Evolutionary conservation across 2,888 invertebrate genomes (phyloP), one percentile per base, ranked within the genome.

Genomic region (Parnassius smintheus): DNA sequence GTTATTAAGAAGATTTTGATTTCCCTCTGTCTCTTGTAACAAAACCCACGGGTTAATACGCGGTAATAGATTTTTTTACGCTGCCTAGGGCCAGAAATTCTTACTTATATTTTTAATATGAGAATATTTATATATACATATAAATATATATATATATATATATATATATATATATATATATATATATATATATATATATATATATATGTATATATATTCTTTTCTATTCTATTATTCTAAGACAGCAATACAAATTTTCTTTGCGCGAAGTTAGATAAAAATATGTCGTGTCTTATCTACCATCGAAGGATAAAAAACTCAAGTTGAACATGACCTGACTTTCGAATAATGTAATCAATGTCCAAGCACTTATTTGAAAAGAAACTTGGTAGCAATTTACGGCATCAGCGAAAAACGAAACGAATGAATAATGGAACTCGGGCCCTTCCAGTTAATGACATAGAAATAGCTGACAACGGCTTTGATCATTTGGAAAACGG

Each of bases 271-370:
- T 45, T 12, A 12, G 12, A 45, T 2, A 44, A 9, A 45, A 45
- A 45, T 45, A n/a, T 46, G 4, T 2, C 7, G 12, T n/a, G 0
- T 11, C 46, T 46, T 46, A 46, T 49, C 13, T 49, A 8, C 9
- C 7, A 18, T 49, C 18, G 1, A n/a, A 8, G 13, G 9, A 18
- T 7, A 49, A 18, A 49, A 49, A 9, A 13, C 1, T 18, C 49
- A 18, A 49, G n/a, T 9, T 12, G 60, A 60, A 48, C 42, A 60
- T 60, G 55, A 53, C 49, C 49, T 35, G 46, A 53, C 42, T 44
- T 58, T 13, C 54, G 42, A 53, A 54, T 54, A 60, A 60, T 60
- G 49, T 54, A 60, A 60, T 60, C 49, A 60, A 54, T 60, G 60
- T 60, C 60, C 53, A 55, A 60, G 54, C 54, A 55, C 55, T 56